phyloP scores from a whole-genome alignment of 2,888 invertebrate species.

The Mythimna lalbum region DNA sequence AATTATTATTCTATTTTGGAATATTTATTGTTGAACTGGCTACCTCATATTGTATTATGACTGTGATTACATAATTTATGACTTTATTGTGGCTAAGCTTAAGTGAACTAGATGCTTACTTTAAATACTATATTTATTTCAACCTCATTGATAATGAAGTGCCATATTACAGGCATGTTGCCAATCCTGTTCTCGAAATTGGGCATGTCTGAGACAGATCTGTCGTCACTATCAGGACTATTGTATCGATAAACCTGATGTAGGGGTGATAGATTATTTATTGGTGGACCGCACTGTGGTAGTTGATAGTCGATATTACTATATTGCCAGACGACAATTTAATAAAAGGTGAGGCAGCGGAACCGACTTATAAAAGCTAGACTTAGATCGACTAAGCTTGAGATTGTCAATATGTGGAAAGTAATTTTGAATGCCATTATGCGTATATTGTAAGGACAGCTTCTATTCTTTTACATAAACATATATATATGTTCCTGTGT shows the following conservation, averaged over 20 bases:
- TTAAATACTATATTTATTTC: no score
- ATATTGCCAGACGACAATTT: not conserved
- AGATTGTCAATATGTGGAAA: not conserved
- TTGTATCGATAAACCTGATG: constrained; percentile 25
- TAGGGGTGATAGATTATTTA: constrained; percentile 30
- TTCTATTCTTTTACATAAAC: not conserved
- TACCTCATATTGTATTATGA: no score
- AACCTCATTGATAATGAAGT: constrained; percentile 17
- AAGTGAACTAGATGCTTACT: not conserved
- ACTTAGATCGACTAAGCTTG: not conserved
- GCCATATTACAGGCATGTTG: not conserved
- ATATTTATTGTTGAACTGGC: no score
- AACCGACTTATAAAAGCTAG: not conserved
- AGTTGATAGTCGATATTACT: not conserved
- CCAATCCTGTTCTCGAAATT: not conserved
- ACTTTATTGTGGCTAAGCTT: not conserved
- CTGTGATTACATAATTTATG: not conserved
- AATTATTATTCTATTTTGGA: no score
- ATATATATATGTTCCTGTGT: no score
- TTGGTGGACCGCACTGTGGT: not conserved
- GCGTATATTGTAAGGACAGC: not conserved
- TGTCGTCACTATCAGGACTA: constrained; percentile 24
- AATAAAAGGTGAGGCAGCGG: not conserved
- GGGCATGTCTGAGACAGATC: not conserved
- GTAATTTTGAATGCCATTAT: not conserved